Evolutionary conservation across 2,113 vertebrate species (phyloP).

Genomic region (Rhinoderma darwinii): DNA sequence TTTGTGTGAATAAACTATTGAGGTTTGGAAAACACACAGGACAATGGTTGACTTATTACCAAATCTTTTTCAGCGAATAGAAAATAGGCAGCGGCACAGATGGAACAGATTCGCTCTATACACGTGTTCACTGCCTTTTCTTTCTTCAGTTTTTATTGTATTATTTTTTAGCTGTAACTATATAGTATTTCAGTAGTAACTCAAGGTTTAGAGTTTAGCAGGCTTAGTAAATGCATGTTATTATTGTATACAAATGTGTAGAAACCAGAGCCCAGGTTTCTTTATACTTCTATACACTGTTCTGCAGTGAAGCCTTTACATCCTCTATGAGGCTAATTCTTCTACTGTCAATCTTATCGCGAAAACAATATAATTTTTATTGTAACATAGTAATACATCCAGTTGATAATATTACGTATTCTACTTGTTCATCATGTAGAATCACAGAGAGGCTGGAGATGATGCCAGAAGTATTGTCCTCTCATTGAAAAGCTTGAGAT

Average conservation of each 20-base stretch:
- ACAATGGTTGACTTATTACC: not conserved
- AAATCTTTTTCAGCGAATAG: not conserved
- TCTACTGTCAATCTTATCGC: too few relatives aligned
- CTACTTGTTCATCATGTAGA: not conserved
- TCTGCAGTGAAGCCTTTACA: not conserved
- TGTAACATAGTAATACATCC: not conserved
- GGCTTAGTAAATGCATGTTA: not conserved
- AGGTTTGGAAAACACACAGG: not conserved
- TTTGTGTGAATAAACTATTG: not conserved
- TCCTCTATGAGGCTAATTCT: not conserved
- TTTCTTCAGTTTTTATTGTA: not conserved
- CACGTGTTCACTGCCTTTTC: not conserved
- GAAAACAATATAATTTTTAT: not conserved
- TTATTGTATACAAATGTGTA: not conserved
- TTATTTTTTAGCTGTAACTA: not conserved
- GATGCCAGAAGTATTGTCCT: conserved; percentile 6
- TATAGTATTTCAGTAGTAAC: not conserved
- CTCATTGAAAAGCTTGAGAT: conserved; percentile 14
- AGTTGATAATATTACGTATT: not conserved
- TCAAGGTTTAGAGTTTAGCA: not conserved
- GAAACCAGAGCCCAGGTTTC: not conserved
- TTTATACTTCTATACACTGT: not conserved
- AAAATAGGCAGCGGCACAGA: not conserved
- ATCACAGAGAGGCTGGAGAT: not conserved
- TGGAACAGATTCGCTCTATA: not conserved